These are phyloP conservation scores for Smittia aterrima DNA, from an alignment of 2,888 invertebrate species.

Conservation along the genomic window DNA sequence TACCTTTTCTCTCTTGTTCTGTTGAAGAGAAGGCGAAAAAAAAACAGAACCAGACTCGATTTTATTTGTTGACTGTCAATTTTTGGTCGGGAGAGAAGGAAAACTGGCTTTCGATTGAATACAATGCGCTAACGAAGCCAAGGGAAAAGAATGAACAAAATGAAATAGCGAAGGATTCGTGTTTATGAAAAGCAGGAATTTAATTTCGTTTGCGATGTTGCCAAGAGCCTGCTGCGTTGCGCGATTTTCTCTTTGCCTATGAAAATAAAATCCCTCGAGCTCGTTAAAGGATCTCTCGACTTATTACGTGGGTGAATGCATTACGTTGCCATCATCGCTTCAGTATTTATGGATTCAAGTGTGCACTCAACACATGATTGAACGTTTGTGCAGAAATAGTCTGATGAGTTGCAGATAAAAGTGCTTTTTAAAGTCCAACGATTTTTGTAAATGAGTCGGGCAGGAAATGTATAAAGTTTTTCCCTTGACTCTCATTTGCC, in stretches of 20 bases:
- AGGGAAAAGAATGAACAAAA: background rate
- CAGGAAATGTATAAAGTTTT: too few species aligned
- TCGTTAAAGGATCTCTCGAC: too few species aligned
- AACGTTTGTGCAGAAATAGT: too few species aligned
- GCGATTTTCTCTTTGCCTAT: background rate
- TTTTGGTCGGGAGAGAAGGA: conserved; percentile 8
- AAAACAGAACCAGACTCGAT: background rate
- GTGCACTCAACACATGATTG: too few species aligned
- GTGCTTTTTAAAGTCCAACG: too few species aligned
- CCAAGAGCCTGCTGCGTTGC: background rate
- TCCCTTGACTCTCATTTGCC: too few species aligned
- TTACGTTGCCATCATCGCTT: too few species aligned
- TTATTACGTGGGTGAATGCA: too few species aligned
- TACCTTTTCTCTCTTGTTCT: background rate
- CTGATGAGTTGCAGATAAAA: too few species aligned
- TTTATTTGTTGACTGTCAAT: conserved; percentile 3
- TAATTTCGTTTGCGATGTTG: background rate
- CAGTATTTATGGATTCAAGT: too few species aligned
- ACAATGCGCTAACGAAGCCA: background rate
- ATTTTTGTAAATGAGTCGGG: too few species aligned
- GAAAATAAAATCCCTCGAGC: too few species aligned
- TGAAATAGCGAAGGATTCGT: background rate
- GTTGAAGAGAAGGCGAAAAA: background rate
- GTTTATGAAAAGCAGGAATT: conserved; percentile 3
- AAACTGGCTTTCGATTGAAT: background rate